These are phyloP conservation scores for Euura lappo DNA, from an alignment of 1,140 invertebrate genomes.

Conservation along the genomic window DNA sequence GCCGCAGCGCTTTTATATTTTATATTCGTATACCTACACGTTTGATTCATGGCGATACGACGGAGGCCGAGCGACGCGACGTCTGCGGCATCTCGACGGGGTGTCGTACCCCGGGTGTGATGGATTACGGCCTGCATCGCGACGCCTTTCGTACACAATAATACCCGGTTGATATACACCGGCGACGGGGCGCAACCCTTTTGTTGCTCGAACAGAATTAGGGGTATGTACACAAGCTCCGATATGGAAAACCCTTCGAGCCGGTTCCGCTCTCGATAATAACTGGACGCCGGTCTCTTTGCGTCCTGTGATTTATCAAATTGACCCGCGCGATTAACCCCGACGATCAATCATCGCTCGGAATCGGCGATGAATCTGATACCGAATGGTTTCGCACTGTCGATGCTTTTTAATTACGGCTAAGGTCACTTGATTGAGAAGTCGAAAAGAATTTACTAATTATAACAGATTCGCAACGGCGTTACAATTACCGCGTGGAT, in stretches of 20 bases:
- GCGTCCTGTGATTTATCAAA: not conserved
- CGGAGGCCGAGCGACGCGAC: not conserved
- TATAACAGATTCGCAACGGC: too few relatives aligned
- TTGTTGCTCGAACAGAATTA: not conserved
- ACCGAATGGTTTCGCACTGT: too few relatives aligned
- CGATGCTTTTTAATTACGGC: too few relatives aligned
- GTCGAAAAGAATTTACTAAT: too few relatives aligned
- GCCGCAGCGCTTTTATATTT: not conserved
- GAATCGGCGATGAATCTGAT: too few relatives aligned
- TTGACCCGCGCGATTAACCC: conserved; percentile 1
- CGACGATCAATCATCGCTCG: not conserved
- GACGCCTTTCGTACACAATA: not conserved
- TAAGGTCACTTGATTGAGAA: too few relatives aligned
- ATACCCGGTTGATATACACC: not conserved
- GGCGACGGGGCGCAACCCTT: conserved; percentile 6
- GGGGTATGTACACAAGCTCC: not conserved
- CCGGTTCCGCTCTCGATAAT: not conserved
- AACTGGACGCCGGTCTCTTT: not conserved
- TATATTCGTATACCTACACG: too few relatives aligned
- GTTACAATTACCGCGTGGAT: too few relatives aligned
- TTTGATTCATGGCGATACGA: not conserved
- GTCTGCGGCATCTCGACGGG: not conserved
- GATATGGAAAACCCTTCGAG: not conserved
- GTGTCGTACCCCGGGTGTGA: not conserved
- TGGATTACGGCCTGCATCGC: not conserved